Evolutionary conservation across 2,797 vertebrate species (phyloP), one percentile per base, ranked within the genome.

Genomic region (Ceyx erithaca): DNA sequence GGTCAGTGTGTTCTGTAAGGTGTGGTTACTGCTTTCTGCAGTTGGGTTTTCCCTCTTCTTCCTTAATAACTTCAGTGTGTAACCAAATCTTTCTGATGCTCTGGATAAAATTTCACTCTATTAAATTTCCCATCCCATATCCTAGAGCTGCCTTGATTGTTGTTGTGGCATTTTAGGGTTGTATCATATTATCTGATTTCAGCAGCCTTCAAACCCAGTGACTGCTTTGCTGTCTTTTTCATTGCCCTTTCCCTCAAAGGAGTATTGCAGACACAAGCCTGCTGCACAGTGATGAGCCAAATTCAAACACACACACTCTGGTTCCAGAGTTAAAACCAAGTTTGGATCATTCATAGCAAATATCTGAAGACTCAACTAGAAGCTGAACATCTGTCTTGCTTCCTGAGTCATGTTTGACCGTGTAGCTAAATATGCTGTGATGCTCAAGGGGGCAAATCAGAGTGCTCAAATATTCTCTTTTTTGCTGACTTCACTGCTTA

Each of bases 371-470:
- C 52, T 92, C 82, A 85, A 25, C 33, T 88, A n/a, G 84, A 90
- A 84, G 45, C 48, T 76, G 49, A 94, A 86, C 86, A 88, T 94
- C 70, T 93, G 92, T 89, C 76, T 92, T 90, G 54, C 62, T 94
- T 90, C 71, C 75, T 68, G 75, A 71, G 21, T 92, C 16, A 52
- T 84, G 46, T 63, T 81, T 86, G 68, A 67, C 71, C 37, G 7
- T 71, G 71, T 89, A 95, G 89, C 69, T 90, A 77, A 90, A 94
- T 94, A 70, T 58, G 51, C 33, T 62, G 21, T n/a, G 79, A 82
- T 59, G 37, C 35, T 81, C 80, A 73, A 59, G 67, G 75, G 69
- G n/a, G 10, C n/a, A 76, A 81, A 63, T 69, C 28, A 41, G 35
- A 86, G 49, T 86, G 43, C 22, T 72, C 26, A 85, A 73, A 63